A percentile compares a stretch with the other conserved stretches of the same genome.
These are phyloP conservation scores for Sardina pilchardus DNA, from an alignment of 2,113 vertebrate genomes.

Conservation along the genomic window DNA sequence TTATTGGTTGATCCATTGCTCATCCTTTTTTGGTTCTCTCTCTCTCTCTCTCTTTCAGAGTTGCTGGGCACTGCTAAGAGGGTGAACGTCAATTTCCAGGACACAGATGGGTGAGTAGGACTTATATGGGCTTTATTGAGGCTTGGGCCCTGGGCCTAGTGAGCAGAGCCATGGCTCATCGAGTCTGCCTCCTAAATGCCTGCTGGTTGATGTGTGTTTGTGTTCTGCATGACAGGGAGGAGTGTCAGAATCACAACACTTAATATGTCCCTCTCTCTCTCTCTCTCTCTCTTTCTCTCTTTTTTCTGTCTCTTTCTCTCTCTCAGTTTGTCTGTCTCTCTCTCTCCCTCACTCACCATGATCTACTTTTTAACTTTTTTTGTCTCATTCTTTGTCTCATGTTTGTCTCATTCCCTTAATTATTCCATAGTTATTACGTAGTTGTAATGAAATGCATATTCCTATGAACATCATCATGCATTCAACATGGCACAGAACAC, in stretches of 20 bases:
- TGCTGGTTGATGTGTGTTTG: conserved; percentile 22
- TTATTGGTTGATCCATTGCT: not conserved
- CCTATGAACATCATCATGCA: not conserved
- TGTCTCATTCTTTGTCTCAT: too few relatives aligned
- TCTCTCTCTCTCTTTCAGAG: conserved; percentile 62
- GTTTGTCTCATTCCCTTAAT: not conserved
- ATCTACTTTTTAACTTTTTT: not conserved
- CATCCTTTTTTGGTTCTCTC: not conserved
- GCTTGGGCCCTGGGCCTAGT: conserved; percentile 14
- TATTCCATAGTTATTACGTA: not conserved
- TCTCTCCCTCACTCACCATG: not conserved
- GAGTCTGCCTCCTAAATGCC: not conserved
- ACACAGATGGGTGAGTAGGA: conserved; percentile 74
- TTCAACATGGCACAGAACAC: not conserved
- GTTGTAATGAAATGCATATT: not conserved
- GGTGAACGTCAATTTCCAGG: conserved; percentile 78
- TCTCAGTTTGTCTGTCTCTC: not conserved
- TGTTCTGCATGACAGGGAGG: not conserved
- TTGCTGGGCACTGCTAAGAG: conserved; percentile 76
- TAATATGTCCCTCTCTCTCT: not conserved
- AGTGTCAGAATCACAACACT: not conserved
- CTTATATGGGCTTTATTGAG: conserved; percentile 36
- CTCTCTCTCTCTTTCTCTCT: not conserved
- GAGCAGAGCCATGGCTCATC: conserved; percentile 11
- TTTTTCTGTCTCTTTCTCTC: not conserved